phyloP scores from a whole-genome alignment of 2,113 vertebrate species.

The Labeo catla region DNA sequence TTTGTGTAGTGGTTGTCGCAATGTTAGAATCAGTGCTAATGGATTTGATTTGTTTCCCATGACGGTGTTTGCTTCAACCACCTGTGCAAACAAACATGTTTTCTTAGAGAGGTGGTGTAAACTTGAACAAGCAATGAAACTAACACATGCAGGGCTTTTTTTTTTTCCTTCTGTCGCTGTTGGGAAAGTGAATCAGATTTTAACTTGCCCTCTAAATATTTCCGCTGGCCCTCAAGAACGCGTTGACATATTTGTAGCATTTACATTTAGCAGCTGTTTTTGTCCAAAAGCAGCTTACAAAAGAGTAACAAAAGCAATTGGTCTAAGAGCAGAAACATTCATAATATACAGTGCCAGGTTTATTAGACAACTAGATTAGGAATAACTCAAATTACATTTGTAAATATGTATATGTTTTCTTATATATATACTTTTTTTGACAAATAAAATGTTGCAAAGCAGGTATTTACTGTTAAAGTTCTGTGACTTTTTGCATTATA shows the following conservation, averaged over 20 bases:
- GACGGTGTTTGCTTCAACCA: slow-evolving; percentile 22
- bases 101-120: slow-evolving; percentile 28
- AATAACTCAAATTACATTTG: too few relatives aligned
- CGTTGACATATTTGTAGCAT: background rate
- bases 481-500: background rate
- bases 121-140: background rate
- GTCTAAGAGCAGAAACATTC: background rate
- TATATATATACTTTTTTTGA: too few relatives aligned
- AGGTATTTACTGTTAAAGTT: background rate
- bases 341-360: background rate
- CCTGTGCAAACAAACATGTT: slow-evolving; percentile 41
- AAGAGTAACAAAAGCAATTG: background rate
- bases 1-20: background rate
- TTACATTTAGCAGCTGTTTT: background rate
- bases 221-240: background rate
- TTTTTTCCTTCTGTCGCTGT: background rate
- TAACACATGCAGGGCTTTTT: background rate
- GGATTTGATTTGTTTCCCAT: background rate
- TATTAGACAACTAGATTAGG: background rate
- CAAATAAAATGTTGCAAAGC: background rate
- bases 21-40: background rate
- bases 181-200: background rate
- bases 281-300: background rate
- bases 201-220: background rate
- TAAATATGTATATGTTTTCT: too few relatives aligned